phyloP scores from a whole-genome alignment of 2,888 invertebrate genomes.

The Tupiocoris notatus region DNA sequence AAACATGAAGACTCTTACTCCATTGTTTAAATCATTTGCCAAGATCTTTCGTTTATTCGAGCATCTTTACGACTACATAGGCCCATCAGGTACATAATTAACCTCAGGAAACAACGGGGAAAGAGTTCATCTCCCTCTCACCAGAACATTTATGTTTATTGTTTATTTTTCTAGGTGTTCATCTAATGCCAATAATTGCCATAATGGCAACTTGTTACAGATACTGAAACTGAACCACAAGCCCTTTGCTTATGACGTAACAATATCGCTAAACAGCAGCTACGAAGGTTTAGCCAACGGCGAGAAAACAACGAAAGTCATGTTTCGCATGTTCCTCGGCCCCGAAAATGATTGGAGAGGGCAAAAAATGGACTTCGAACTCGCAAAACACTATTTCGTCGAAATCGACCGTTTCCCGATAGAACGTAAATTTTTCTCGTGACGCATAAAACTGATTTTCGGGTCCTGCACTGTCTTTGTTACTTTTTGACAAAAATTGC shows the following conservation, averaged over 20 bases:
- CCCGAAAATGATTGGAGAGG: slow-evolving; percentile 40
- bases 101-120: no score
- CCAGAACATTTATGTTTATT: no score
- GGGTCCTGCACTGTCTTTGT: no score
- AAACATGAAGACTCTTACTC: no score
- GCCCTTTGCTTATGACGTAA: slow-evolving; percentile 39
- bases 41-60: no score
- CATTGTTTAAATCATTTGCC: no score
- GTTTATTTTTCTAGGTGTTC: no score
- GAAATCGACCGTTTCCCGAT: slow-evolving; percentile 41
- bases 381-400: slow-evolving; percentile 35
- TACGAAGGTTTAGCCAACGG: slow-evolving; percentile 29
- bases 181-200: no score
- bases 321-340: slow-evolving; percentile 38
- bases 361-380: slow-evolving; percentile 32
- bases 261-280: slow-evolving; percentile 37
- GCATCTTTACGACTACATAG: no score
- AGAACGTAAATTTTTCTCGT: slow-evolving; percentile 10
- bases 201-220: slow-evolving; percentile 19
- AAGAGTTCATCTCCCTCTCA: no score
- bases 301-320: slow-evolving; percentile 36
- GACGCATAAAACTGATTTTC: background rate
- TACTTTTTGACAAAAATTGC: no score
- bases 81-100: no score
- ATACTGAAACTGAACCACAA: slow-evolving; percentile 39